phyloP scores from a whole-genome alignment of 2,888 invertebrate genomes.

The Noctuana brunneofusca region DNA sequence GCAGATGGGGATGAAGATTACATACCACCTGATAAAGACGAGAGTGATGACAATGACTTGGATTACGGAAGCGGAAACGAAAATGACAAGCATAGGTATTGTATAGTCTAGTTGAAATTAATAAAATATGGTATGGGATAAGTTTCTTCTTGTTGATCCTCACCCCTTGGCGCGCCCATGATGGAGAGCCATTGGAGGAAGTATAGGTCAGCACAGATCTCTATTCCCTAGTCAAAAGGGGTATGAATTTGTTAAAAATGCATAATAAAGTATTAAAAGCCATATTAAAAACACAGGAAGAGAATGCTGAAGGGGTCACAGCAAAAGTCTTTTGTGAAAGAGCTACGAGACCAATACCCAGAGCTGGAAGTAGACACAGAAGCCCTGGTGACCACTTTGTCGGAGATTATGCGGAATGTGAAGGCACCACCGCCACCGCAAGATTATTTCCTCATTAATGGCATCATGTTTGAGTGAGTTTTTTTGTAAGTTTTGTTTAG shows the following conservation, averaged over 20 bases:
- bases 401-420: slow-evolving; percentile 57
- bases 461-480: slow-evolving; percentile 58
- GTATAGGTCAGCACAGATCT: no score
- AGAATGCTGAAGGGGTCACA: slow-evolving; percentile 33
- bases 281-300: slow-evolving; percentile 5
- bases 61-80: slow-evolving; percentile 29
- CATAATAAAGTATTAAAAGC: background rate
- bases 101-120: no score
- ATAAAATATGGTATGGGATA: background rate
- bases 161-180: no score
- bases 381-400: slow-evolving; percentile 53
- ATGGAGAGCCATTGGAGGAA: no score
- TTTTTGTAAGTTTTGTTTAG: slow-evolving; percentile 25
- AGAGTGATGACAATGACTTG: slow-evolving; percentile 24
- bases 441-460: slow-evolving; percentile 54
- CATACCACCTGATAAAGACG: slow-evolving; percentile 35
- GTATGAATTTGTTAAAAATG: no score
- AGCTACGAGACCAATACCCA: slow-evolving; percentile 53
- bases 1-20: slow-evolving; percentile 39
- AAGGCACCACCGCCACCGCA: slow-evolving; percentile 56
- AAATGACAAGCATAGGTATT: slow-evolving; percentile 6
- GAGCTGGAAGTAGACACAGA: slow-evolving; percentile 54
- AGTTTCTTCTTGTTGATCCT: no score
- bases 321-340: slow-evolving; percentile 55
- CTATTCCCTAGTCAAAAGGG: no score